Evolutionary conservation across 1,140 invertebrate species (phyloP).

Genomic region (Polypedilum pembai): DNA sequence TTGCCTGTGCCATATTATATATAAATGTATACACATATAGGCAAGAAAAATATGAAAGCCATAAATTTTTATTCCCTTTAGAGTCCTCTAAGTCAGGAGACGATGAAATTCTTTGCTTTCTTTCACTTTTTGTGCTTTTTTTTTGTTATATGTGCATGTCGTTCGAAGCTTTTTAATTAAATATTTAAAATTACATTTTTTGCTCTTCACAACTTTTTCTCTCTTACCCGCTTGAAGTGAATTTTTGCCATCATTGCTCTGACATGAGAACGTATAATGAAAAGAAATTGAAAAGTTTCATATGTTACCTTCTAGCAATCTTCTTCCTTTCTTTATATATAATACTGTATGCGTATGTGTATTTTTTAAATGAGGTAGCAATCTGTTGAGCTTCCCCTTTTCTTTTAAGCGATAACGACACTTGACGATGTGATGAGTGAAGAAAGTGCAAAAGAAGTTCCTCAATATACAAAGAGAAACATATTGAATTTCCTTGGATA

Average conservation of each 20-base stretch:
- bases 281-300: slow-evolving; percentile 7
- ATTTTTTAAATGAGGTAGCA: slow-evolving; percentile 8
- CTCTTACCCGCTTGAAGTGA: neutral
- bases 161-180: slow-evolving; percentile 18
- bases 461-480: neutral
- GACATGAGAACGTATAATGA: neutral
- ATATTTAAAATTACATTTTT: slow-evolving; percentile 20
- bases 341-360: neutral
- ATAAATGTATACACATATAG: neutral
- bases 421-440: neutral
- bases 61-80: slow-evolving; percentile 14
- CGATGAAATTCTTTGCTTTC: too few relatives aligned
- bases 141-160: too few relatives aligned
- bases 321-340: neutral
- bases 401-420: neutral
- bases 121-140: too few relatives aligned
- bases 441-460: neutral
- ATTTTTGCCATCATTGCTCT: neutral
- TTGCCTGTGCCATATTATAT: slow-evolving; percentile 3
- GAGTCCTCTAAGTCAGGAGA: neutral
- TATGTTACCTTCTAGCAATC: slow-evolving; percentile 5
- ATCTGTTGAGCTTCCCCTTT: slow-evolving; percentile 5
- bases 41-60: slow-evolving; percentile 2
- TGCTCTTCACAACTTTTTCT: neutral
- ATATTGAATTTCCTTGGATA: neutral